Evolutionary conservation across 2,797 vertebrate genomes (phyloP), one percentile per base, ranked within the genome.

Genomic region (Kryptolebias ocellatus): DNA sequence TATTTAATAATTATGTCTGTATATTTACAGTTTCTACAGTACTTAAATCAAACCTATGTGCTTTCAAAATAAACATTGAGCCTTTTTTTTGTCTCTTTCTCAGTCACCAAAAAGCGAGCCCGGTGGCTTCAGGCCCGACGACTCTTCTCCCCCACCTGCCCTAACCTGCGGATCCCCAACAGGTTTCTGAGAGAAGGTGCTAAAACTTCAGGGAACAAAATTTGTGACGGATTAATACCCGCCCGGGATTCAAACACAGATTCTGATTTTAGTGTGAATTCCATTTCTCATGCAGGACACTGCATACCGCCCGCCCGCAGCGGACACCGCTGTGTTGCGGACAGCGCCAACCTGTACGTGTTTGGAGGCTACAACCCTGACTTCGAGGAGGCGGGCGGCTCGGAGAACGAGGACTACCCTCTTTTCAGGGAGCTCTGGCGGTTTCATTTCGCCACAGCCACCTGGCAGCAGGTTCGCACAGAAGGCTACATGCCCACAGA

Each of bases 301-400:
- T 91, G 95, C 70, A 94, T 94, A 0, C 98, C 98, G 2, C 95
- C 97, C 0, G 96, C 97, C 12, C 90, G 98, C 28, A 99, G 98
- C 0, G 98, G 98, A 72, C 98, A 99, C 78, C 96, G 97, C 42
- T 99, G 97, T 44, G 97, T 99, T 57, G 97, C 98, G 1, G 96
- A 99, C 72, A 95, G 89, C 15, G 90, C 94, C 81, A 98, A 96
- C 81, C 81, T 99, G 0, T 99, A 99, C 4, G 97, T 99, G 50
- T 99, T 99, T 1, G 98, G 98, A 63, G 98, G 98, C 15, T 99
- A 98, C 87, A 99, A 99, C 29, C 98, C 97, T 0, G 96, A 98
- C 86, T 98, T 96, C 1, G 95, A 97, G 2, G 97, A 99, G 80
- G 98, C 97, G 0, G 97, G 96, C 0, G 97, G 97, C 12, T 95